phyloP scores from a whole-genome alignment of 1,140 invertebrate genomes.

The Uloborus diversus region DNA sequence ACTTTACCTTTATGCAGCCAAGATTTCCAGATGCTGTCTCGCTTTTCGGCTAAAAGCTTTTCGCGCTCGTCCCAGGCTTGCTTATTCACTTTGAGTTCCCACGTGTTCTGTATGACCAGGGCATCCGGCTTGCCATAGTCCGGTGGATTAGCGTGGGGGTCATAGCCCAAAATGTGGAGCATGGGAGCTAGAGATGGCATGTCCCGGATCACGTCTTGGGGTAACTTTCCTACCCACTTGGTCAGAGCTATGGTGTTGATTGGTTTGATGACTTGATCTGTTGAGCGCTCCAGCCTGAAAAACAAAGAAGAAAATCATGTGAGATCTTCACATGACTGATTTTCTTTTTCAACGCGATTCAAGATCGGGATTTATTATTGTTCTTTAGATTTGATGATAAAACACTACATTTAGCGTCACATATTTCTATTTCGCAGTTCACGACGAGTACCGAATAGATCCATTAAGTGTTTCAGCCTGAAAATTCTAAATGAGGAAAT shows the following conservation, averaged over 20 bases:
- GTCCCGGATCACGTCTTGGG: constrained; percentile 86
- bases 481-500: no score
- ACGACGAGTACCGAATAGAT: no score
- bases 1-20: constrained; percentile 14
- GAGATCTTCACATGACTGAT: constrained; percentile 57
- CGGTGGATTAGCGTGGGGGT: constrained; percentile 92
- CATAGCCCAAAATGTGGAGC: constrained; percentile 88
- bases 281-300: constrained; percentile 92
- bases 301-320: constrained; percentile 59
- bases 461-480: no score
- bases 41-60: constrained; percentile 12
- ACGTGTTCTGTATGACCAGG: constrained; percentile 83
- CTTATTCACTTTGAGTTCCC: constrained; percentile 40
- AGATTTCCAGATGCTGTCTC: constrained; percentile 16
- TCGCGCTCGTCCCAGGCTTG: constrained; percentile 5
- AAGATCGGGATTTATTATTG: not conserved
- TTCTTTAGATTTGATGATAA: not conserved
- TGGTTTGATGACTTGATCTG: constrained; percentile 98
- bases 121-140: constrained; percentile 88
- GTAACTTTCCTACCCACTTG: constrained; percentile 95
- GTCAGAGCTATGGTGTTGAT: constrained; percentile 96
- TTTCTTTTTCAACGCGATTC: constrained; percentile 43
- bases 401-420: no score
- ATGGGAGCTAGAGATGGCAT: constrained; percentile 93
- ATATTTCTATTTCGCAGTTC: no score